Base-by-base conservation (phyloP, 2,113 vertebrate genomes). In the Neolamprologus sp. region DNA sequence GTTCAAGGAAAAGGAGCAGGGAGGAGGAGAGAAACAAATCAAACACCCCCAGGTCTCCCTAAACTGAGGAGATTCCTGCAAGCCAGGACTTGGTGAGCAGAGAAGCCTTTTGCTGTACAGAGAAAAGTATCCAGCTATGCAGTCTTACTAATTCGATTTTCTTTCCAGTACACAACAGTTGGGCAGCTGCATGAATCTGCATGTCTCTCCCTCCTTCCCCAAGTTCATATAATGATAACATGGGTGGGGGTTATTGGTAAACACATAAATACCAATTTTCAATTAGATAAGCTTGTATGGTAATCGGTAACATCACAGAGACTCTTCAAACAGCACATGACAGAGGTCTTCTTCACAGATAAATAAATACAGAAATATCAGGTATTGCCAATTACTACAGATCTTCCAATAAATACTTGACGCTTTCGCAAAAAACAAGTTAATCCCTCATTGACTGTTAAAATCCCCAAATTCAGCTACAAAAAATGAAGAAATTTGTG, bases 41-140 rank as follows among this genome's bases (percentile, higher is more conserved):
- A 89, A 93, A 94, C 88, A 90, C 58, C 88, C 86, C 37, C 87
- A 88, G 83, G 87, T 90, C 12, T 58, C 33, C 82, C 65, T 86
- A 31, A 16, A 7, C 84, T 75, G 11, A 49, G 83, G 57, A 88
- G 17, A 55, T 60, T 21, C 23, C 45, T 49, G 73, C 73, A 21
- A 37, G 35, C 16, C 33, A 55, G 13, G 40, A 26, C 31, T 40
- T 40, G 35, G 47, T 17, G 37, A 45, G 28, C 6, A 33, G 49
- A 71, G 31, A 84, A 79, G 11, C 6, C 9, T 53, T 87, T 80
- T 78, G 28, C 42, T 68, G 8, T 21, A 47, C 9, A 55, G 85
- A 65, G 53, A 21, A 86, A 82, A 47, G 53, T 19, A 55, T 73
- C 40, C n/a, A 42, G 19, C 8, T 47, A 26, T 51, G 75, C 7